These are phyloP conservation scores for Quiscalus mexicanus DNA, from an alignment of 2,113 vertebrate genomes.

Conservation along the genomic window DNA sequence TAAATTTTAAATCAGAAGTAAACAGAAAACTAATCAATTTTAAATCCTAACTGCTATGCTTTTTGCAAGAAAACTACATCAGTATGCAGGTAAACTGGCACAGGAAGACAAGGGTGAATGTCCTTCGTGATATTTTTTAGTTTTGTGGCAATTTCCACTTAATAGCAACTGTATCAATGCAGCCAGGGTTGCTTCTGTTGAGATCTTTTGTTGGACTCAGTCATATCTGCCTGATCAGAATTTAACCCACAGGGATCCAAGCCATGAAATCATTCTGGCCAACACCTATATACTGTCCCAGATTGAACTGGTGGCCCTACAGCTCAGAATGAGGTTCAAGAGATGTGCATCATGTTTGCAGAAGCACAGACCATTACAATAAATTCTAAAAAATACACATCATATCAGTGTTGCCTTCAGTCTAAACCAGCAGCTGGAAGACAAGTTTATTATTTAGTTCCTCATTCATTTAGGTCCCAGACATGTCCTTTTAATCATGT, in stretches of 20 bases:
- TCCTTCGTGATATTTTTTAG: not conserved
- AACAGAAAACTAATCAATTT: not conserved
- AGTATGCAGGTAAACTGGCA: not conserved
- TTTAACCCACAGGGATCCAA: not conserved
- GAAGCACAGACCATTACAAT: not conserved
- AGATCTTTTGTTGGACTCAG: not conserved
- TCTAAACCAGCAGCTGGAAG: not conserved
- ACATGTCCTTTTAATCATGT: not conserved
- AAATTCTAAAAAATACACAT: not conserved
- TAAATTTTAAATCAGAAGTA: constrained; percentile 12
- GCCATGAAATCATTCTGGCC: not conserved
- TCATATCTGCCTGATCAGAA: not conserved
- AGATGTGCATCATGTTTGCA: not conserved
- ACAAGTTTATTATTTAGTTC: not conserved
- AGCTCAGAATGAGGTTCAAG: not conserved
- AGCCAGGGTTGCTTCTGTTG: not conserved
- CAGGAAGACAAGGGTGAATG: not conserved
- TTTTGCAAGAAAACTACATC: not conserved
- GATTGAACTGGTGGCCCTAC: rapidly evolving
- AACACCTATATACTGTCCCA: not conserved
- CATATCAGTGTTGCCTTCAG: not conserved
- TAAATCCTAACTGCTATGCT: not conserved
- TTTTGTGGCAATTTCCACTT: not conserved
- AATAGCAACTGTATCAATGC: not conserved
- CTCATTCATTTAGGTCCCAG: not conserved